Percentiles rank a stretch among this genome's conserved stretches.
Evolutionary conservation across 2,888 invertebrate genomes (phyloP).

Genomic region (Cephus pygmeus): DNA sequence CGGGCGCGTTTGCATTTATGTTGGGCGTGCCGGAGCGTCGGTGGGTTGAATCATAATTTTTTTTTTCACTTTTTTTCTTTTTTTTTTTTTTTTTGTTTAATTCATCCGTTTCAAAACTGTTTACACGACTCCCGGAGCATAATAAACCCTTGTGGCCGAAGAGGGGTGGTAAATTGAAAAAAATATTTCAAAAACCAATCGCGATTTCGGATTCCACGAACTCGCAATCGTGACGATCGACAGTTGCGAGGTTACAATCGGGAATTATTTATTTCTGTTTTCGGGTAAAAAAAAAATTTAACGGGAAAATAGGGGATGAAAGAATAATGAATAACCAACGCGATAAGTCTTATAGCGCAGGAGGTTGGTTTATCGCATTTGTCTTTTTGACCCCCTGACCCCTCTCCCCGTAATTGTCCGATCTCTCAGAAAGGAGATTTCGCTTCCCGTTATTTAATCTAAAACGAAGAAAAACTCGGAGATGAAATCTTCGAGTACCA

Average conservation of each 20-base stretch:
- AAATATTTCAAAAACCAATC: neutral
- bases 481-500: neutral
- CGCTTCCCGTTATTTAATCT: constrained; percentile 1
- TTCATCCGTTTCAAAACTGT: neutral
- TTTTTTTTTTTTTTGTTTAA: neutral
- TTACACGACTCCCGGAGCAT: neutral
- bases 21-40: constrained; percentile 2
- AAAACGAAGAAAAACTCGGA: constrained; percentile 1
- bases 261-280: no score
- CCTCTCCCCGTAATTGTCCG: neutral
- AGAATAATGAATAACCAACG: constrained; percentile 9
- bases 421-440: neutral
- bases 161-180: neutral
- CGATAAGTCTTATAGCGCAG: neutral
- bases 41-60: neutral
- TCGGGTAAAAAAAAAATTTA: no score
- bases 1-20: neutral
- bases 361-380: constrained; percentile 1
- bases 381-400: neutral
- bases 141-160: neutral
- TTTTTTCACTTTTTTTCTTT: neutral
- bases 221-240: neutral
- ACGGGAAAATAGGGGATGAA: constrained; percentile 6
- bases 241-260: neutral
- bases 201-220: neutral